Evolutionary conservation across 2,797 vertebrate species (phyloP).

Genomic region (Diglossa cyanea): DNA sequence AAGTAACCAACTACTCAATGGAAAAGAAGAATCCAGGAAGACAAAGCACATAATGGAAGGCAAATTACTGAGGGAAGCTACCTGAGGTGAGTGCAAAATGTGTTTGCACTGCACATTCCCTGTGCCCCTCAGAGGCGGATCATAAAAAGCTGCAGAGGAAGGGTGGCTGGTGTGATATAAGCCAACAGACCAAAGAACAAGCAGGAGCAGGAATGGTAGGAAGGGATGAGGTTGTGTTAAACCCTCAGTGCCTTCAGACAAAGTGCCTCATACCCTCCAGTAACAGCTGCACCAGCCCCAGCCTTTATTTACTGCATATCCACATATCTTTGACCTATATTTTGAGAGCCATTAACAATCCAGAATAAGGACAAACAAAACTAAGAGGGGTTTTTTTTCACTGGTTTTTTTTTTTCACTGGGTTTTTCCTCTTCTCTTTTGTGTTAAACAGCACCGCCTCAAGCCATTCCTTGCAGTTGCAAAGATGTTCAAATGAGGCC

Average conservation of each 20-base stretch:
- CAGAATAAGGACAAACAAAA: not conserved
- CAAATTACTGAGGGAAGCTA: not conserved
- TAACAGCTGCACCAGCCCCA: not conserved
- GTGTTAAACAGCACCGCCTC: conserved; percentile 31
- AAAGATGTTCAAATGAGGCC: conserved; percentile 12
- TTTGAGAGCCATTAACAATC: not conserved
- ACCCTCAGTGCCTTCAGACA: not conserved
- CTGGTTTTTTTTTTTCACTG: not conserved
- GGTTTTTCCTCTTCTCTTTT: not conserved
- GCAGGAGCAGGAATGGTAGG: not conserved
- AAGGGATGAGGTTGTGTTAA: not conserved
- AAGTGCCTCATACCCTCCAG: not conserved
- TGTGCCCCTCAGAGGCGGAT: not conserved
- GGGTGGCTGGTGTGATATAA: not conserved
- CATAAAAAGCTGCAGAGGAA: not conserved
- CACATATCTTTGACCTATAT: not conserved
- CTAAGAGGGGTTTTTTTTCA: not conserved
- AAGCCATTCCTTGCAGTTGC: conserved; percentile 10
- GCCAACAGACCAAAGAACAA: not conserved
- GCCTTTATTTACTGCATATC: not conserved
- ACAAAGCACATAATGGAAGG: not conserved
- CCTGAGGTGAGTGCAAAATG: rapidly evolving
- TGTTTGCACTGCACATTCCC: not conserved
- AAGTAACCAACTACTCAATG: not conserved
- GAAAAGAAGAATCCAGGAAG: not conserved